Base-by-base conservation (phyloP, 2,113 vertebrate genomes). In the Larimichthys crocea region DNA sequence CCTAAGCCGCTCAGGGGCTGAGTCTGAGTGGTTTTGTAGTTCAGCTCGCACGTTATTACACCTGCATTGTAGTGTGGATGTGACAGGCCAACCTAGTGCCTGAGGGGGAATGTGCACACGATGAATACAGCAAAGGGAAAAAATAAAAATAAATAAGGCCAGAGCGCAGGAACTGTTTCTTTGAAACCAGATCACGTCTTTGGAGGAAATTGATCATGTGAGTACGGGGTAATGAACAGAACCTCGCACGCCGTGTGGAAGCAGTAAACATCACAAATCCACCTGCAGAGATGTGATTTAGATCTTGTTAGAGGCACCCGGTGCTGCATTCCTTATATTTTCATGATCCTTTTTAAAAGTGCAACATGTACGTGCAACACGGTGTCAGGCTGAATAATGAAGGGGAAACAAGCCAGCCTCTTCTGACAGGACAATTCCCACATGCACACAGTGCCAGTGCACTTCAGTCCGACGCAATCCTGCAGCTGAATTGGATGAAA, bases 1-100 rank as follows among this genome's bases (percentile, higher is more conserved):
- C 78, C 85, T 49, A 29, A 73, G 73, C 55, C 10, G 55, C 86
- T 87, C 70, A 22, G 46, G 19, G 63, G 79, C 74, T 76, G 84
- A 87, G 46, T 35, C 56, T 78, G 49, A 77, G 70, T 9, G 26
- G 60, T 66, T 91, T 20, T 80, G 83, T 77, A 57, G 68, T 57
- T 74, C 35, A 16, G 52, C 63, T 82, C 49, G n/a, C 57, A 46
- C 4, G 7, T 83, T 74, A 59, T 82, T 91, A 79, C 80, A 83
- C 90, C 79, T 83, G 60, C 71, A 53, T 63, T 4, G 46, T 11
- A 12, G 4, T 31, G 22, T 26, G 79, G 70, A 76, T 74, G 76
- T 81, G 88, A 86, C 73, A 73, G 82, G 64, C 63, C 40, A 20
- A 55, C 16, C 48, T 26, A 10, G 63, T 0, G 76, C 68, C 71